phyloP scores from a whole-genome alignment of 2,797 vertebrate species.

The Halcyon chelicuti region DNA sequence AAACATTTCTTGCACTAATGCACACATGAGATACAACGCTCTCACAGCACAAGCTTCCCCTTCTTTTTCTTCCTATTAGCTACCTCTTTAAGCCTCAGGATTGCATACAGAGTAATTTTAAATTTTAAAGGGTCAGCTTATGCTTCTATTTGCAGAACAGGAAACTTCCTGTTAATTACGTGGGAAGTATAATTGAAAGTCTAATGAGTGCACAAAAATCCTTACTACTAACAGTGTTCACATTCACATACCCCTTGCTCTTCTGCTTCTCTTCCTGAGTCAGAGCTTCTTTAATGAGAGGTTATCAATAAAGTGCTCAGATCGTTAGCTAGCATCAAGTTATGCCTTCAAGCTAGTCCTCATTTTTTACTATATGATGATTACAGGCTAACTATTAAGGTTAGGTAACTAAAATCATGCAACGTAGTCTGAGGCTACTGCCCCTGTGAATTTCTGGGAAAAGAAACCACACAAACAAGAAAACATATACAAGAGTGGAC shows the following conservation, averaged over 20 bases:
- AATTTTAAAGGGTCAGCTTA: neutral
- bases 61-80: neutral
- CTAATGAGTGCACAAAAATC: neutral
- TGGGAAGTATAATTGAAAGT: neutral
- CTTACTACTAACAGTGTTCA: neutral
- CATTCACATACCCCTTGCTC: neutral
- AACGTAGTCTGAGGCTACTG: neutral
- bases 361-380: neutral
- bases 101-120: neutral
- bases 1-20: neutral
- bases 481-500: neutral
- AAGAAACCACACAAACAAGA: neutral
- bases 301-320: neutral
- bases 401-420: neutral
- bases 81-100: neutral
- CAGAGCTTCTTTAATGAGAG: neutral
- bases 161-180: neutral
- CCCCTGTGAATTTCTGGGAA: neutral
- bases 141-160: neutral
- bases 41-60: neutral
- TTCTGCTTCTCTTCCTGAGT: neutral
- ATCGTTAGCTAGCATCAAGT: neutral
- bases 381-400: neutral
- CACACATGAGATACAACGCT: accelerated
- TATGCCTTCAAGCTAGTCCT: neutral